A percentile compares a stretch with the other conserved stretches of the same genome.
phyloP scores from a whole-genome alignment of 2,797 vertebrate genomes.

The Luscinia luscinia region DNA sequence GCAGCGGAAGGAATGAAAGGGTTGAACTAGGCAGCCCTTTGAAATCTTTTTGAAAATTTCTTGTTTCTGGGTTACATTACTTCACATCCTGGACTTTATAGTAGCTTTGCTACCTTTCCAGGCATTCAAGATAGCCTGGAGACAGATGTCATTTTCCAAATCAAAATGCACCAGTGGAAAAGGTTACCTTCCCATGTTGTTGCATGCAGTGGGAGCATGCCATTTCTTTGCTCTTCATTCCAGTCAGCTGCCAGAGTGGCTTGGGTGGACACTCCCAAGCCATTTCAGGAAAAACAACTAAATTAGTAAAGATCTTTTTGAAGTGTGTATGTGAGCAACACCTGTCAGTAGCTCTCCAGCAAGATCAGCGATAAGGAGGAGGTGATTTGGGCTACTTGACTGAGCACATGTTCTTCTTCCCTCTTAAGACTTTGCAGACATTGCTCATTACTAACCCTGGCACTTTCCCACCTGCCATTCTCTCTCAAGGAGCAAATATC shows the following conservation, averaged over 20 bases:
- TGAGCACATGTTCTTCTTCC: neutral
- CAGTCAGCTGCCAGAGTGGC: neutral
- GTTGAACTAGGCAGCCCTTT: neutral
- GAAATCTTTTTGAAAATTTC: neutral
- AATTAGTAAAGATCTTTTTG: neutral
- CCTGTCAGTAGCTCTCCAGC: neutral
- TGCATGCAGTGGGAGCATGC: neutral
- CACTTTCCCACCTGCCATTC: neutral
- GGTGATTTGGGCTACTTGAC: neutral
- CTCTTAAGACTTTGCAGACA: neutral
- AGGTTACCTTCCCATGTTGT: fast-evolving
- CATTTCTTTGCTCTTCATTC: neutral
- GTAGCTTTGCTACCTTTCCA: neutral
- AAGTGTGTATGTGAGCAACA: neutral
- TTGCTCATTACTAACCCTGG: neutral
- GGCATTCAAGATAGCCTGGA: neutral
- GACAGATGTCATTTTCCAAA: neutral
- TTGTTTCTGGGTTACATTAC: neutral
- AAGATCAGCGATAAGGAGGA: neutral
- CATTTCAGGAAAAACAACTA: neutral
- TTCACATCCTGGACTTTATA: neutral
- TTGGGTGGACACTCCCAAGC: neutral
- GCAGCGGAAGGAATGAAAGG: neutral
- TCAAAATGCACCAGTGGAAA: neutral
- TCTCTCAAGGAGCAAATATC: neutral